Evolutionary conservation across 2,113 vertebrate genomes (phyloP), one percentile per base, ranked within the genome.

Genomic region (Apteryx owenii): DNA sequence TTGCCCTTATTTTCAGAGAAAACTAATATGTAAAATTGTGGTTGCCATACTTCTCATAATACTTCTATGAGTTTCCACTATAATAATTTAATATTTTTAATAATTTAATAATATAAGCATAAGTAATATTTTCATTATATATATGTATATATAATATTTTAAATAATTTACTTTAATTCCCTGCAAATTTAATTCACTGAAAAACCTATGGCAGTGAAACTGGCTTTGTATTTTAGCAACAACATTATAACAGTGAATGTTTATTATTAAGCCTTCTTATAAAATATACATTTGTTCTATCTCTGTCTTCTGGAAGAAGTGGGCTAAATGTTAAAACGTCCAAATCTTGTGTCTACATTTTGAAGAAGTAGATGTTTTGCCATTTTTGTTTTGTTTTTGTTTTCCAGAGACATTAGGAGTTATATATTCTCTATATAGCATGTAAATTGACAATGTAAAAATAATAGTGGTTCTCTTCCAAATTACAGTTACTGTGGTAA

Each of bases 251-350:
- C 50, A 77, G 23, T 61, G 50, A 71, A 85, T 93, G 13, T 90
- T 33, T 38, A 31, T 40, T 80, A 60, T 29, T 81, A 81, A 65
- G 3, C n/a, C 44, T 23, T 86, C 44, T 83, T 80, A 53, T 44
- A 46, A 36, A 61, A 40, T 16, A 20, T 62, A 6, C 62, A 44
- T 82, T 95, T 96, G 29, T 91, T 26, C 13, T 93, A 10, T 23
- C 0, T 21, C 25, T 81, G 29, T 91, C 0, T 40, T 12, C 33
- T 88, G 68, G 42, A 91, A 75, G 80, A 69, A 69, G 65, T 62
- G 53, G 75, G 53, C 87, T 95, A 84, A 69, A 93, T 86, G 38
- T 93, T 92, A 81, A 91, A 89, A 36, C 4, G n/a, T 46, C 40
- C 44, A 50, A 21, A 12, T 81, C 73, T 93, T 78, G 31, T 87